These are phyloP conservation scores for Listronotus oregonensis DNA, from an alignment of 1,140 invertebrate species.

Conservation along the genomic window DNA sequence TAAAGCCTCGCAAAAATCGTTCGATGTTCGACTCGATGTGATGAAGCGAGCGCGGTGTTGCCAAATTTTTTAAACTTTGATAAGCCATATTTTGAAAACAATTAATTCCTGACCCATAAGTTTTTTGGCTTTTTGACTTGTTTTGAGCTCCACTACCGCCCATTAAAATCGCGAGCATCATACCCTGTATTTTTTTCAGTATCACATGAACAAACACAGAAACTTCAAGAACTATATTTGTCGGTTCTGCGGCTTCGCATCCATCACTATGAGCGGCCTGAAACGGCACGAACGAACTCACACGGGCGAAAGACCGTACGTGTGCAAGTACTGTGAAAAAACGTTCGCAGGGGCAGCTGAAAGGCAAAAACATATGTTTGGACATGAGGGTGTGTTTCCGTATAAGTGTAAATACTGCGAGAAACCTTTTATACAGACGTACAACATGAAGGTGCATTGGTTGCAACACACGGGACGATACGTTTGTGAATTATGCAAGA, in stretches of 20 bases:
- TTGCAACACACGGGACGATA: conserved; percentile 39
- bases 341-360: conserved; percentile 73
- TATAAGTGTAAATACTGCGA: conserved; percentile 72
- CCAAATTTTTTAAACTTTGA: no score
- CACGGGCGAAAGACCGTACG: conserved; percentile 49
- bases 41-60: no score
- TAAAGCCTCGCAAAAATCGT: no score
- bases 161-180: no score
- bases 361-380: conserved; percentile 60
- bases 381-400: conserved; percentile 74
- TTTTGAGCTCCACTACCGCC: no score
- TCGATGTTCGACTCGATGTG: no score
- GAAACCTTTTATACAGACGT: conserved; percentile 63
- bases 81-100: no score
- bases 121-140: no score
- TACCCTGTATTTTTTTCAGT: conserved; percentile 21
- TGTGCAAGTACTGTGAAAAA: conserved; percentile 60
- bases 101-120: no score
- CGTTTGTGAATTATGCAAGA: conserved; percentile 38
- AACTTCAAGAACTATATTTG: conserved; percentile 60
- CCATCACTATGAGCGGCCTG: conserved; percentile 56
- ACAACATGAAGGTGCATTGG: conserved; percentile 44
- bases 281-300: conserved; percentile 53
- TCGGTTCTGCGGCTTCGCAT: conserved; percentile 62
- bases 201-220: conserved; percentile 45